A percentile compares a stretch with the other conserved stretches of the same genome.
These are phyloP conservation scores for Chrysemys picta DNA, from an alignment of 2,113 vertebrate genomes.

Conservation along the genomic window DNA sequence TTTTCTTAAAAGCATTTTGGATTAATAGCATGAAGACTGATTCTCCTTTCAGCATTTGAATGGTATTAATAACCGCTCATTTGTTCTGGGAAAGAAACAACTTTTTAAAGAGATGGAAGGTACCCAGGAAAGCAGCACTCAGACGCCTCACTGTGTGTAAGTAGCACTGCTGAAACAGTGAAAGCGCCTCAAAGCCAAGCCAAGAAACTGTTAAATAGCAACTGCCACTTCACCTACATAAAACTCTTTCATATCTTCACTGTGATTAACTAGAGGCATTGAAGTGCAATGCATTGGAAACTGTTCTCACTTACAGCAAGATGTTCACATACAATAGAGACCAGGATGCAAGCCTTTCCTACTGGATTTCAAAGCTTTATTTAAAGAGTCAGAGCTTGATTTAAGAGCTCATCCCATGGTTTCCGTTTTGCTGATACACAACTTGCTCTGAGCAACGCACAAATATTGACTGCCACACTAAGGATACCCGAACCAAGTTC, in stretches of 20 bases:
- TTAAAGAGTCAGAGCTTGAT: not conserved
- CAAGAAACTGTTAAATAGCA: slow-evolving; percentile 53
- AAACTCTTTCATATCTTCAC: slow-evolving; percentile 66
- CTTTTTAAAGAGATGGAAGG: not conserved
- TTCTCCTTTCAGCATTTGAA: slow-evolving; percentile 10
- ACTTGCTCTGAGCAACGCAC: fast-evolving
- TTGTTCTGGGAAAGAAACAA: not conserved
- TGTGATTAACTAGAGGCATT: slow-evolving; percentile 65
- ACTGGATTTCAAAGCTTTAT: slow-evolving; percentile 38
- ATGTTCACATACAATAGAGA: slow-evolving; percentile 39
- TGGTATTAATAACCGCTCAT: not conserved
- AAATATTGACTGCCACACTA: not conserved
- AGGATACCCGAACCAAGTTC: not conserved
- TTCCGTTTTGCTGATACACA: not conserved
- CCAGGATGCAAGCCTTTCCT: fast-evolving
- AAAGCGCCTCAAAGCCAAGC: not conserved
- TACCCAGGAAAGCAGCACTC: not conserved
- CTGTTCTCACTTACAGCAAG: slow-evolving; percentile 58
- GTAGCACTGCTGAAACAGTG: not conserved
- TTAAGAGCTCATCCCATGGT: not conserved
- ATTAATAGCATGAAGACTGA: not conserved
- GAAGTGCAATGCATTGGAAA: slow-evolving; percentile 67
- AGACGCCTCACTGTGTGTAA: not conserved
- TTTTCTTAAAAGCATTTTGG: not conserved
- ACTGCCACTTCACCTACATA: slow-evolving; percentile 63